A percentile compares a stretch with the other conserved stretches of the same genome.
These are phyloP conservation scores for Tachysurus vachellii DNA, from an alignment of 2,113 vertebrate genomes.

Conservation along the genomic window DNA sequence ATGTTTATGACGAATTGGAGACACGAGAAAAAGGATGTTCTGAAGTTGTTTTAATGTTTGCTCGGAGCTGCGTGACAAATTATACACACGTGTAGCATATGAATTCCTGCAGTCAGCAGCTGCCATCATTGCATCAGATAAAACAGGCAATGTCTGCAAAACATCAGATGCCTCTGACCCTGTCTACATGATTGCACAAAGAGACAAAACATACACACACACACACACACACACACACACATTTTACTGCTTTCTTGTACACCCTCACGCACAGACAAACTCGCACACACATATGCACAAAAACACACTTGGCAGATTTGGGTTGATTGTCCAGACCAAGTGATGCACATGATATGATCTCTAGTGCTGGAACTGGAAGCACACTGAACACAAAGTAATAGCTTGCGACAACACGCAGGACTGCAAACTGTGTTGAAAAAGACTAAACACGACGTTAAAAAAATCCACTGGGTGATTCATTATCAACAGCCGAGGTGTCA, in stretches of 20 bases:
- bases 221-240: conserved; percentile 43
- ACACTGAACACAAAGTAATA: conserved; percentile 41
- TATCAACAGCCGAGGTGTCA: conserved; percentile 31
- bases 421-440: conserved; percentile 39
- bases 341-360: conserved; percentile 71
- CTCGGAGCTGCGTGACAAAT: conserved; percentile 68
- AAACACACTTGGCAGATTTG: conserved; percentile 29
- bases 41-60: conserved; percentile 62
- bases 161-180: conserved; percentile 67
- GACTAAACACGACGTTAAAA: conserved; percentile 36
- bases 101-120: conserved; percentile 73
- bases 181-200: conserved; percentile 64
- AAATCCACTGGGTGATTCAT: conserved; percentile 38
- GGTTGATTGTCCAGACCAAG: conserved; percentile 70
- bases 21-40: conserved; percentile 59
- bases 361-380: conserved; percentile 60
- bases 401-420: conserved; percentile 23
- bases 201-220: conserved; percentile 37
- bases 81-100: conserved; percentile 71
- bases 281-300: not conserved
- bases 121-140: conserved; percentile 72
- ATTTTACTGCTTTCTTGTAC: not conserved
- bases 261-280: not conserved
- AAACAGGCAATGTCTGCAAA: conserved; percentile 69
- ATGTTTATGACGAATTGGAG: conserved; percentile 57